Percentiles rank a stretch among this genome's conserved stretches.
phyloP scores from a whole-genome alignment of 1,140 invertebrate genomes.

The Maniola jurtina region DNA sequence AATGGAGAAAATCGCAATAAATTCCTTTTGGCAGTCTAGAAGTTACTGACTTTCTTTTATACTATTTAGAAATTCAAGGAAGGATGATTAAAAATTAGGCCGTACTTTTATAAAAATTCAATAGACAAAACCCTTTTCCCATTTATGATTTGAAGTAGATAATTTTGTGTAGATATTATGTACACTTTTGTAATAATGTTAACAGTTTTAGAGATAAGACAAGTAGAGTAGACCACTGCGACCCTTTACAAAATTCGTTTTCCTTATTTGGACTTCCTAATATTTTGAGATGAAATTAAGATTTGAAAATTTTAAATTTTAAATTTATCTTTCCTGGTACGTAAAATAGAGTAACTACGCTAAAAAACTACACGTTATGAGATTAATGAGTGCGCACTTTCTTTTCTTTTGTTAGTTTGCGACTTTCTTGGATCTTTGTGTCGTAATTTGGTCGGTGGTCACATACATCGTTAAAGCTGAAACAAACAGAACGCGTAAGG shows the following conservation, averaged over 20 bases:
- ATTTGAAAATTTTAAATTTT: constrained; percentile 2
- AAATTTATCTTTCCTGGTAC: not conserved
- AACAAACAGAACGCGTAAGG: no score
- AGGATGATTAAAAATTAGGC: no score
- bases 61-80: no score
- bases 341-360: not conserved
- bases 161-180: not conserved
- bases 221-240: constrained; percentile 11
- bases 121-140: no score
- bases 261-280: constrained; percentile 26
- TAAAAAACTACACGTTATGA: constrained; percentile 20
- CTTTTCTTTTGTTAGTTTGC: constrained; percentile 62
- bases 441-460: constrained; percentile 61
- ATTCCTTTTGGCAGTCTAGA: no score
- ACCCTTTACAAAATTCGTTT: constrained; percentile 19
- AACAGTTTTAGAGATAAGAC: constrained; percentile 12
- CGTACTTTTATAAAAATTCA: no score
- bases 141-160: no score
- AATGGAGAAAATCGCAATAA: no score
- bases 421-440: constrained; percentile 70
- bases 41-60: no score
- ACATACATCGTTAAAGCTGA: constrained; percentile 34
- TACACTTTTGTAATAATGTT: not conserved
- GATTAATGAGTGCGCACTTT: constrained; percentile 57
- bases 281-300: constrained; percentile 26